Conservation (phyloP, 2,113 vertebrate genomes). For the Heterochromis multidens region DNA sequence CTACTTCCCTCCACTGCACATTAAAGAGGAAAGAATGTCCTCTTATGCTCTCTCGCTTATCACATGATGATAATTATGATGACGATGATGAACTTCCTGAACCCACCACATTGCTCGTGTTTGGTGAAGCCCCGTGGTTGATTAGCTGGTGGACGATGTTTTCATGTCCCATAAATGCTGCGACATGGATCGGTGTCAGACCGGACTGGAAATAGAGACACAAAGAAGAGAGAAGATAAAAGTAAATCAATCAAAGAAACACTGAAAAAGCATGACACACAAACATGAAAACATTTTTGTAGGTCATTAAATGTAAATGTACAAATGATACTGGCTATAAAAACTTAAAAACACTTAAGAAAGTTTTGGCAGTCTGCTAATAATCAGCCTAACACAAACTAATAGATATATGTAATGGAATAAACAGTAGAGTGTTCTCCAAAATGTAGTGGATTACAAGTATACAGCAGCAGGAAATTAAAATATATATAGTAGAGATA, state of each 20-base stretch:
- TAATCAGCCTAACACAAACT: background rate
- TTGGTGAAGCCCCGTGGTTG: slow-evolving; percentile 92
- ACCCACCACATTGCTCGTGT: slow-evolving; percentile 96
- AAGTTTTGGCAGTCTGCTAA: background rate
- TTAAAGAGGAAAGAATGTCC: background rate
- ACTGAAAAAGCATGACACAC: background rate
- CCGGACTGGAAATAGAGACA: slow-evolving; percentile 80
- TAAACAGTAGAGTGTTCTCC: background rate
- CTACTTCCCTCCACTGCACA: accelerated
- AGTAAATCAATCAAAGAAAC: background rate
- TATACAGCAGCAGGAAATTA: background rate
- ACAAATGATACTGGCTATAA: background rate
- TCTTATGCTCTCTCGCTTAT: background rate
- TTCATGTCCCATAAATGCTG: slow-evolving; percentile 98
- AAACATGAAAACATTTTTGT: background rate
- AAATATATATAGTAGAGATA: background rate
- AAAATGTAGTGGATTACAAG: background rate
- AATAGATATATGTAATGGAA: background rate
- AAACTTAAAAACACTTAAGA: background rate
- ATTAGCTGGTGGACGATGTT: slow-evolving; percentile 97
- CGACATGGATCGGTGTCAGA: slow-evolving; percentile 96
- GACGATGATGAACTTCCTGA: background rate
- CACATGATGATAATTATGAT: background rate
- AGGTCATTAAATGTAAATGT: background rate
- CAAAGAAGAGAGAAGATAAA: background rate